phyloP scores from a whole-genome alignment of 2,888 invertebrate genomes.

The Limenitis camilla region DNA sequence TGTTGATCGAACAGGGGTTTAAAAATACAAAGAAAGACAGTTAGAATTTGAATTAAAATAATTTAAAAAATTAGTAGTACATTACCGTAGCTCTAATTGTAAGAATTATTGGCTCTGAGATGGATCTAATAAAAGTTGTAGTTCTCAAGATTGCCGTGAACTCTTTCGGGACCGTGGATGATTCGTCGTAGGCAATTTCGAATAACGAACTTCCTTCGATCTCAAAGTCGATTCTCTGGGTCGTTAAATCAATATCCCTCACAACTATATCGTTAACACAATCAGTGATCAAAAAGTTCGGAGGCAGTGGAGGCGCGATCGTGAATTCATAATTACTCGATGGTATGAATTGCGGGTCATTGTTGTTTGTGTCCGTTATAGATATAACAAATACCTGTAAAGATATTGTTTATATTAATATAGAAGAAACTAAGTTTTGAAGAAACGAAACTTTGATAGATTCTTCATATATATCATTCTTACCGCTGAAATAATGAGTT shows the following conservation, averaged over 20 bases:
- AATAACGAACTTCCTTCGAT: conserved; percentile 54
- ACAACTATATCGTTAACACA: conserved; percentile 57
- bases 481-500: too few relatives aligned
- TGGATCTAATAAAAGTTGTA: conserved; percentile 46
- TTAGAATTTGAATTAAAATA: background rate
- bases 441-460: too few relatives aligned
- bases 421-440: too few relatives aligned
- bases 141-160: conserved; percentile 50
- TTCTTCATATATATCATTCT: too few relatives aligned
- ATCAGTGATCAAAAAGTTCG: conserved; percentile 54
- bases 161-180: conserved; percentile 41
- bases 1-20: too few relatives aligned
- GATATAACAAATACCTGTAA: conserved; percentile 53
- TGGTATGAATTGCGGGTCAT: conserved; percentile 54
- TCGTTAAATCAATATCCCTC: conserved; percentile 72
- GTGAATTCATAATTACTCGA: conserved; percentile 42
- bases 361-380: conserved; percentile 69
- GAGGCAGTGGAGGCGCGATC: conserved; percentile 65
- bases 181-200: conserved; percentile 44
- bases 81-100: conserved; percentile 56
- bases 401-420: too few relatives aligned
- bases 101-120: conserved; percentile 46
- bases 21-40: too few relatives aligned
- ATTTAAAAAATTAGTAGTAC: conserved; percentile 1
- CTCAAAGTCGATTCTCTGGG: conserved; percentile 47